phyloP scores from a whole-genome alignment of 2,888 invertebrate species.

The Periphyllus acericola region DNA sequence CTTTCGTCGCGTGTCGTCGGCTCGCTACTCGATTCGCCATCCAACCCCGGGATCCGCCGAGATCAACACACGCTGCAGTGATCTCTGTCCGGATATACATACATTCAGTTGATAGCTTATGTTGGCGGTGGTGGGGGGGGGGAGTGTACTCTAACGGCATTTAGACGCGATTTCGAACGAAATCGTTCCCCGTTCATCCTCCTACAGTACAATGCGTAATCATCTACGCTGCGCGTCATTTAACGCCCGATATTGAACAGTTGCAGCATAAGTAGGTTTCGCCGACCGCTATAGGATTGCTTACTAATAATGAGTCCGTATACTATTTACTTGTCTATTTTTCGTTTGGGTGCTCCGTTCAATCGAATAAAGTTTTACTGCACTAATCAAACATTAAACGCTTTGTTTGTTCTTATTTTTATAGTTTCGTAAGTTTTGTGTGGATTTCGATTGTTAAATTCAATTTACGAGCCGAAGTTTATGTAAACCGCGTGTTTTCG shows the following conservation, averaged over 20 bases:
- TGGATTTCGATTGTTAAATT: neutral
- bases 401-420: slow-evolving; percentile 12
- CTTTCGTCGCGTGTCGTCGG: neutral
- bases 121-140: too few species aligned
- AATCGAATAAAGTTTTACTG: neutral
- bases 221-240: neutral
- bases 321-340: slow-evolving; percentile 39
- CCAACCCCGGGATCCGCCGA: too few species aligned
- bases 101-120: too few species aligned
- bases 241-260: neutral
- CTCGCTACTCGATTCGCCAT: neutral
- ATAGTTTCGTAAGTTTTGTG: neutral
- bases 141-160: too few species aligned
- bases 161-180: too few species aligned
- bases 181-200: neutral
- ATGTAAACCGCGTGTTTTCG: neutral
- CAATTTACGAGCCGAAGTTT: neutral
- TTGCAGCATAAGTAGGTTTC: neutral
- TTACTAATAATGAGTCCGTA: neutral
- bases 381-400: neutral
- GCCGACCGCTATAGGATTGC: too few species aligned
- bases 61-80: too few species aligned
- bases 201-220: neutral
- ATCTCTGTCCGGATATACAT: too few species aligned
- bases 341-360: slow-evolving; percentile 2